Base-by-base conservation (phyloP, 2,113 vertebrate species). In the Ophthalmolycus amberensis region DNA sequence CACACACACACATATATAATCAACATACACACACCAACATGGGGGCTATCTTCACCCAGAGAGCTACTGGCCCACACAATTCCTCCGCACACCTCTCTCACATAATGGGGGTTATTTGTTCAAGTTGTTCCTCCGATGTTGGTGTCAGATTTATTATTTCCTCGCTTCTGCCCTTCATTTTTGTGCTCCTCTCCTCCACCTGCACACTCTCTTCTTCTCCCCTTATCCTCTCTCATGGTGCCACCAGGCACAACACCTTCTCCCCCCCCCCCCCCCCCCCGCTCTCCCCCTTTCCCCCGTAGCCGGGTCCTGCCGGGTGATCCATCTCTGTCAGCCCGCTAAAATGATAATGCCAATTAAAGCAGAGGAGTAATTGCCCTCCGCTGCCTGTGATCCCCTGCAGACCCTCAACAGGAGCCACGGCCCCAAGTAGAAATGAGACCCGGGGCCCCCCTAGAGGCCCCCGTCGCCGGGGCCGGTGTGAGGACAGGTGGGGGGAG, bases 261-360 rank as follows among this genome's bases (percentile, higher is more conserved):
- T 70, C 68, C 60, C 42, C 71, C 68, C 60, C 52, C 46, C 32
- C n/a, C 58, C 29, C 34, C 12, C 34, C 20, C 38, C 14, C 15
- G 15, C 32, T 3, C 32, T 32, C 32, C 4, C 32, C 32, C 32
- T 52, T 46, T 81, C 79, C 34, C 90, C 87, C 91, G 85, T 89
- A 89, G 92, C 88, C n/a, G 69, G 72, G 72, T 93, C 89, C 82
- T 85, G 87, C 87, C 32, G 62, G 92, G 96, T 87, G 94, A 97
- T 97, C 96, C 95, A 96, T 97, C 97, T 97, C 94, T 97, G 97
- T 97, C 97, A 97, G 94, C 93, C 94, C 58, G 89, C 94, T 97
- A 96, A 97, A 96, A 97, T 97, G 95, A 97, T 97, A 96, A 97
- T 95, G 96, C 95, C 96, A 97, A 97, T 97, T 97, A 97, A 97